Conservation (phyloP, 2,888 invertebrate genomes). For the Clivina fossor region DNA sequence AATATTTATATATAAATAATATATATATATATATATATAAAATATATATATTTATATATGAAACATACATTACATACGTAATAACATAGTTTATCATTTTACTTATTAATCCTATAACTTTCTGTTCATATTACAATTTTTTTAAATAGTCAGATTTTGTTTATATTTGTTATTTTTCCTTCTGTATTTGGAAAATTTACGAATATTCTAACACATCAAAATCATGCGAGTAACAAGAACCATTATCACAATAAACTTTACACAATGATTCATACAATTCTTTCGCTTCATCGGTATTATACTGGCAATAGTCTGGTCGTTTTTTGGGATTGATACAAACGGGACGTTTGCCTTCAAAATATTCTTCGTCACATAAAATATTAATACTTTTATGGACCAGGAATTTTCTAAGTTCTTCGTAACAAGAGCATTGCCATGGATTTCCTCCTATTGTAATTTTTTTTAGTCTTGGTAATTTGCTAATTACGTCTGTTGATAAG, state of each 20-base stretch:
- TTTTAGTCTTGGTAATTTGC: background rate
- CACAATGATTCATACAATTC: constrained; percentile 12
- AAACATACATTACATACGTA: no score
- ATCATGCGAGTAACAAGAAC: constrained; percentile 18
- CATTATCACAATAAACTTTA: constrained; percentile 13
- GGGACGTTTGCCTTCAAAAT: constrained; percentile 1
- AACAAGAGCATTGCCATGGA: constrained; percentile 6
- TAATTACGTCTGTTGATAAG: background rate
- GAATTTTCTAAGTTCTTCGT: background rate
- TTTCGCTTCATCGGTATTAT: no score
- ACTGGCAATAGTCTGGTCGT: no score
- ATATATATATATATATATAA: no score
- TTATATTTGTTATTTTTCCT: no score
- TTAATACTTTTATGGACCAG: background rate
- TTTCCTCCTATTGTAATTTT: constrained; percentile 4
- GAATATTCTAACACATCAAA: constrained; percentile 19
- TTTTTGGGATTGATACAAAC: background rate
- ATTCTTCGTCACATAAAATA: constrained; percentile 2
- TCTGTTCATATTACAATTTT: no score
- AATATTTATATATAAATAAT: no score
- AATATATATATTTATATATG: no score
- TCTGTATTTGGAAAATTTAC: no score
- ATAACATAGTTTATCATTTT: no score
- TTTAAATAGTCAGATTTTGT: no score
- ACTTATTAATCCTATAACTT: no score